A percentile compares a stretch with the other conserved stretches of the same genome.
phyloP scores from a whole-genome alignment of 1,140 invertebrate species.

The Drosophila parabipectinata region DNA sequence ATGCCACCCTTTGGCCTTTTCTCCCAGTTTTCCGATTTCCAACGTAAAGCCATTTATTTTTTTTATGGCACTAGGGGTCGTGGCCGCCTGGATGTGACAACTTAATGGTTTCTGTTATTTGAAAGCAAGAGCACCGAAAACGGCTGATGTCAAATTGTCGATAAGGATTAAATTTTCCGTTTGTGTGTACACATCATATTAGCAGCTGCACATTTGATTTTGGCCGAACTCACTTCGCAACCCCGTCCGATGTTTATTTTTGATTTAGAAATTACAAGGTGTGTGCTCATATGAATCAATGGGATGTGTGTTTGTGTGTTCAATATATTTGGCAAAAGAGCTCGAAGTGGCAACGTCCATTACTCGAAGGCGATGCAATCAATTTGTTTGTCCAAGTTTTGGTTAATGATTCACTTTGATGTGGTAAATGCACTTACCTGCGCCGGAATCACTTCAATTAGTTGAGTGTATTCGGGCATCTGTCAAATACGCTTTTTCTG shows the following conservation, averaged over 20 bases:
- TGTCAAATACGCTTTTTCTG: not conserved
- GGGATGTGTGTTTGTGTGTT: slow-evolving; percentile 23
- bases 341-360: slow-evolving; percentile 27
- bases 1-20: not conserved
- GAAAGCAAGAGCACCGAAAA: slow-evolving; percentile 80
- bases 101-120: slow-evolving; percentile 78
- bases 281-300: slow-evolving; percentile 7
- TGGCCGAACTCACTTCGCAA: slow-evolving; percentile 14
- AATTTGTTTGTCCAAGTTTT: slow-evolving; percentile 47
- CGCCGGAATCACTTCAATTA: slow-evolving; percentile 26
- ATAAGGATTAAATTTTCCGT: slow-evolving; percentile 79
- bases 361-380: slow-evolving; percentile 21
- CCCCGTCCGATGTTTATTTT: slow-evolving; percentile 59
- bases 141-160: slow-evolving; percentile 80
- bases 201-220: slow-evolving; percentile 75
- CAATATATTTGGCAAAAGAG: slow-evolving; percentile 73
- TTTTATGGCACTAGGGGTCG: slow-evolving; percentile 18
- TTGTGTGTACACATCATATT: slow-evolving; percentile 79
- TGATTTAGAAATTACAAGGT: slow-evolving; percentile 62
- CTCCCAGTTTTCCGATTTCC: slow-evolving; percentile 16
- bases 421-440: slow-evolving; percentile 32
- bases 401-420: slow-evolving; percentile 54
- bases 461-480: slow-evolving; percentile 11
- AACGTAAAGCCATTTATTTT: slow-evolving; percentile 44
- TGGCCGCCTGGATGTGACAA: slow-evolving; percentile 67